These are phyloP conservation scores for Chiloscyllium plagiosum DNA, from an alignment of 2,113 vertebrate genomes.

Conservation along the genomic window DNA sequence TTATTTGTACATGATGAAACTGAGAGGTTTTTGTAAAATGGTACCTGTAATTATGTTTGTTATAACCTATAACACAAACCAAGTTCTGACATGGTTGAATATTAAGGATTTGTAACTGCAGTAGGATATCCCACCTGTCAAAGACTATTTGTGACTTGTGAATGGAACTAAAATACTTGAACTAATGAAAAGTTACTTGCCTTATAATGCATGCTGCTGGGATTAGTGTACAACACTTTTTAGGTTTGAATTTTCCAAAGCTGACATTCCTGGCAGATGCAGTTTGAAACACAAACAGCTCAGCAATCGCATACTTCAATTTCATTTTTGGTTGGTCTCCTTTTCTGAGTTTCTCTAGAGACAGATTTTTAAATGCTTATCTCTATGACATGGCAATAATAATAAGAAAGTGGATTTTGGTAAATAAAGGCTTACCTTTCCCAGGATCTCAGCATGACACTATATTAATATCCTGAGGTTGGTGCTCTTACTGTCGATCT, in stretches of 20 bases:
- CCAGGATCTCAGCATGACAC: background rate
- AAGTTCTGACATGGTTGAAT: background rate
- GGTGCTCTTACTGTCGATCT: background rate
- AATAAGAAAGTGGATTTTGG: background rate
- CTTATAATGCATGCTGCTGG: background rate
- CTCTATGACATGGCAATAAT: background rate
- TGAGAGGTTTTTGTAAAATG: background rate
- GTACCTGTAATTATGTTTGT: background rate
- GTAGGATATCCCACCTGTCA: background rate
- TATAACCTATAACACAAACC: background rate
- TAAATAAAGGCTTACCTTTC: background rate
- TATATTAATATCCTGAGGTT: background rate
- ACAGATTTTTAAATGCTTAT: background rate
- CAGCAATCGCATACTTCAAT: background rate
- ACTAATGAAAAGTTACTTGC: background rate
- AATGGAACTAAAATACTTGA: background rate
- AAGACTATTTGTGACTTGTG: background rate
- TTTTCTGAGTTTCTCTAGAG: constrained; percentile 1
- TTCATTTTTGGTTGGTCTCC: background rate
- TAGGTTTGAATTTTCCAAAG: background rate
- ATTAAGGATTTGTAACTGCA: background rate
- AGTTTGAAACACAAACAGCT: background rate
- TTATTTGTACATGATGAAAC: background rate
- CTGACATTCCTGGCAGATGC: background rate
- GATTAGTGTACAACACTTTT: background rate